Percentiles rank a stretch among this genome's conserved stretches.
Conservation (phyloP, 2,113 vertebrate species). For the Oncorhynchus gorbuscha region DNA sequence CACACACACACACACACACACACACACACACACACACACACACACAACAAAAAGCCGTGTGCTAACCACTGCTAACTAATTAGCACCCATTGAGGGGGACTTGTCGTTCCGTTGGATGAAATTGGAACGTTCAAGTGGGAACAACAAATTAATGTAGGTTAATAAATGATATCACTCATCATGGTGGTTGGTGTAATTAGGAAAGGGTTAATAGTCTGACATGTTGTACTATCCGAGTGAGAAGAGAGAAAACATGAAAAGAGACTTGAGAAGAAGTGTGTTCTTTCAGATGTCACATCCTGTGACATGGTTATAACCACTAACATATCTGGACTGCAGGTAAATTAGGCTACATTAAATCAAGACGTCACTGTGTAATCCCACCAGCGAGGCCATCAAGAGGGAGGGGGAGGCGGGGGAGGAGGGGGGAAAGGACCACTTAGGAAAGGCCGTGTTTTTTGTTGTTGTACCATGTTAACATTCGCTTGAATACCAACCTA, state of each 20-base stretch:
- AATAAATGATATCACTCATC: not conserved
- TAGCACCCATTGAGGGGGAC: not conserved
- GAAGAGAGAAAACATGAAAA: not conserved
- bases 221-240: not conserved
- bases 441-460: too few species aligned
- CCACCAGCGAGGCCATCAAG: too few species aligned
- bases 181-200: not conserved
- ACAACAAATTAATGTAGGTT: not conserved
- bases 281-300: not conserved
- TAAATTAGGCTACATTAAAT: too few species aligned
- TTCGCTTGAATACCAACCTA: not conserved
- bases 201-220: not conserved
- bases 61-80: not conserved
- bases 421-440: too few species aligned
- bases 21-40: too few species aligned
- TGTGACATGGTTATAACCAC: not conserved
- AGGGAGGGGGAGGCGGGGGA: too few species aligned
- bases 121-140: not conserved
- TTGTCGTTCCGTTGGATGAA: not conserved
- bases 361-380: too few species aligned
- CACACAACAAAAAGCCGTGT: not conserved
- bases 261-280: not conserved
- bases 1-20: too few species aligned
- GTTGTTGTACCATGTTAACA: too few species aligned
- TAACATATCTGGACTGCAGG: not conserved